Evolutionary conservation across 2,888 invertebrate species (phyloP).

Genomic region (Strigamia transsilvanica): DNA sequence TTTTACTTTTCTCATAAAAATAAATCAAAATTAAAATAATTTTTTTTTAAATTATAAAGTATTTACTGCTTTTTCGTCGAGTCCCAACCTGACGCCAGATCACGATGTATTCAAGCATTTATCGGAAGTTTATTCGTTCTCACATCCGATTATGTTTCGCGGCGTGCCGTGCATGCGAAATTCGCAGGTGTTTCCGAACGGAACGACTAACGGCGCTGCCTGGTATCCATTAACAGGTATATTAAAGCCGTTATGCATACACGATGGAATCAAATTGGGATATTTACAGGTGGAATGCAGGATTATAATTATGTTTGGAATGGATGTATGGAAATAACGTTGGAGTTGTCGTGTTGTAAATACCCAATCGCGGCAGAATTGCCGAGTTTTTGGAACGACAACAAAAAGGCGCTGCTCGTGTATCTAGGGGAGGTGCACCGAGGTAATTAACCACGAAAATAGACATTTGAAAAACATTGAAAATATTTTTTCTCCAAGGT

Average conservation of each 20-base stretch:
- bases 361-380: constrained; percentile 83
- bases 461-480: background rate
- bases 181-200: constrained; percentile 80
- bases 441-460: too few relatives aligned
- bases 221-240: constrained; percentile 87
- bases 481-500: constrained; percentile 63
- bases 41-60: constrained; percentile 50
- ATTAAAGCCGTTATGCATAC: too few relatives aligned
- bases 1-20: background rate
- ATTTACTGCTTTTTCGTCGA: constrained; percentile 54
- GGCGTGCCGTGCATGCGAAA: constrained; percentile 75
- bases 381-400: constrained; percentile 86
- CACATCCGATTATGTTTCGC: constrained; percentile 87
- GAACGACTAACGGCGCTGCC: constrained; percentile 93
- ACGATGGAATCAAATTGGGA: background rate
- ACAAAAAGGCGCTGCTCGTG: constrained; percentile 82
- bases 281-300: constrained; percentile 79
- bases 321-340: constrained; percentile 93
- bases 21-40: background rate
- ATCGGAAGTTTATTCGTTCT: constrained; percentile 82
- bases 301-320: constrained; percentile 94
- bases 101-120: constrained; percentile 91
- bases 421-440: constrained; percentile 86
- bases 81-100: constrained; percentile 82
- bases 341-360: constrained; percentile 94